Evolutionary conservation across 2,113 vertebrate genomes (phyloP).

Genomic region (Pollimyrus isidori): DNA sequence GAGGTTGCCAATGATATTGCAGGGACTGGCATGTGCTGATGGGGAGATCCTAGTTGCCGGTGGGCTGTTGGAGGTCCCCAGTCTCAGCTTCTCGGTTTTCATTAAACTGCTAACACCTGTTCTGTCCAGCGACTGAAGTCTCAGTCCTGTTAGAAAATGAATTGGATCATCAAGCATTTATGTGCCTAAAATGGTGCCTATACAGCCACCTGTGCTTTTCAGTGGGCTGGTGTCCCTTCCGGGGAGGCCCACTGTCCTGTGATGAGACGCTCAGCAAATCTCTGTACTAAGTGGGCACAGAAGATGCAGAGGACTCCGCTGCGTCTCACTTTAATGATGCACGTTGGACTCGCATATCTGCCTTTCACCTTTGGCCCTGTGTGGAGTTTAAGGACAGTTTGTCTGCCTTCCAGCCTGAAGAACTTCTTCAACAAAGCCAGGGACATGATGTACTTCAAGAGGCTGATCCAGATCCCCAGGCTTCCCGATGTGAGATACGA

Average conservation of each 20-base stretch:
- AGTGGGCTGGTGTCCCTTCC: background rate
- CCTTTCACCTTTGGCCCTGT: background rate
- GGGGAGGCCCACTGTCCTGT: background rate
- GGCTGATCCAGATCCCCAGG: constrained; percentile 93
- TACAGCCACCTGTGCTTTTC: background rate
- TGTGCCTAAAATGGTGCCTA: background rate
- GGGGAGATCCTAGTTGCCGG: background rate
- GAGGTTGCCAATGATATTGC: background rate
- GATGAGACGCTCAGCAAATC: background rate
- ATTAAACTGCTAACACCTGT: background rate
- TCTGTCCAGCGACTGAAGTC: background rate
- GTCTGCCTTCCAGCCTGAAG: constrained; percentile 67
- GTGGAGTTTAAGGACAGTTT: background rate
- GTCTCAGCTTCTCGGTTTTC: background rate
- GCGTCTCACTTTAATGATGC: background rate
- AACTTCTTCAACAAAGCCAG: constrained; percentile 88
- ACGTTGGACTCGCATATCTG: background rate
- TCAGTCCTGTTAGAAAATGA: background rate
- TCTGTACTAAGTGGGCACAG: background rate
- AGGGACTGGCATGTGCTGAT: background rate
- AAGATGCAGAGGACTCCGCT: background rate
- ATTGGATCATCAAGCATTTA: background rate
- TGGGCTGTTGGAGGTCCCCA: background rate
- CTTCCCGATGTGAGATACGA: constrained; percentile 77
- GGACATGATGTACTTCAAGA: constrained; percentile 93